Conservation (phyloP, 2,113 vertebrate species). For the Malurus alboscapulatus region DNA sequence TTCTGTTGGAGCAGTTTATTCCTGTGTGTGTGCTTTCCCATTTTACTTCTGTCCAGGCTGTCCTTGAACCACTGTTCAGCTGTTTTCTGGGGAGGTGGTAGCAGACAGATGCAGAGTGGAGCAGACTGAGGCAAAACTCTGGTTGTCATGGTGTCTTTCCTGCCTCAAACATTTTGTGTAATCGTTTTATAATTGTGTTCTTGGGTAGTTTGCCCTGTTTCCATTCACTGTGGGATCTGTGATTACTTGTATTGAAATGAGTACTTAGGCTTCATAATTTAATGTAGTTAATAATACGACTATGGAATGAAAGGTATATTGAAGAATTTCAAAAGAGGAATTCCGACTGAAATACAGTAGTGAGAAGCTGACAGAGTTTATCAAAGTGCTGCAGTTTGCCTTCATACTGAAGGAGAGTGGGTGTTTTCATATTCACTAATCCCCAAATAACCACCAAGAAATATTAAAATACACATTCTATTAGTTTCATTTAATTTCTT, state of each 20-base stretch:
- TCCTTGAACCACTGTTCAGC: neutral
- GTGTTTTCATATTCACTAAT: conserved; percentile 72
- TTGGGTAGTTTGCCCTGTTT: neutral
- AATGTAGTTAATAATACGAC: conserved; percentile 1
- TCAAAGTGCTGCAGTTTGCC: conserved; percentile 50
- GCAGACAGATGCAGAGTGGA: neutral
- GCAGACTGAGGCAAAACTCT: neutral
- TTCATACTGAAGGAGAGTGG: conserved; percentile 20
- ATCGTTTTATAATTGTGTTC: neutral
- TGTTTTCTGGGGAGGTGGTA: neutral
- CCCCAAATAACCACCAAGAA: conserved; percentile 78
- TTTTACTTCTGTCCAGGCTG: neutral
- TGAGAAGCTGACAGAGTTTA: conserved; percentile 48
- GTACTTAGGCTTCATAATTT: conserved; percentile 12
- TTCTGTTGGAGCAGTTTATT: neutral
- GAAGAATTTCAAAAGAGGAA: conserved; percentile 40
- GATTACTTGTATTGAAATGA: neutral
- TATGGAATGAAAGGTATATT: conserved; percentile 13
- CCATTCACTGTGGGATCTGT: neutral
- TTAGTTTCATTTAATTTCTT: conserved; percentile 85
- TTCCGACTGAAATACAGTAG: conserved; percentile 26
- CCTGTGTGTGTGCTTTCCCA: neutral
- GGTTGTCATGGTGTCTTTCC: neutral
- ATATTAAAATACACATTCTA: conserved; percentile 82
- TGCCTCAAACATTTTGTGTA: neutral